Evolutionary conservation across 1,140 invertebrate species (phyloP).

Genomic region (Bombus confusus): DNA sequence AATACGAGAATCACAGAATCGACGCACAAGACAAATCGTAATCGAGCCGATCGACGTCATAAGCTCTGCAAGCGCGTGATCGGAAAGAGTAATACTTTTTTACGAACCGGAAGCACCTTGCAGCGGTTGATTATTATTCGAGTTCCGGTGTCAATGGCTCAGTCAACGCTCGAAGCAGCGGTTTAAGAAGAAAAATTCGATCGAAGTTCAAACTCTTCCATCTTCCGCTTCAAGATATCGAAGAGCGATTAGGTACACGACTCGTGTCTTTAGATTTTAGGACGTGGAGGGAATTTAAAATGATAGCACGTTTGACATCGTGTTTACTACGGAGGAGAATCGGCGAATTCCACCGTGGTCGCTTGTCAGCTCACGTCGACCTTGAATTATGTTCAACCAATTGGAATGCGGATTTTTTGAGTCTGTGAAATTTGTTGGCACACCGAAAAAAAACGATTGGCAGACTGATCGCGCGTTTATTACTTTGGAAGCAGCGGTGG

Average conservation of each 20-base stretch:
- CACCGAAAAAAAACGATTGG: neutral
- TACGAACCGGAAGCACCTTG: slow-evolving; percentile 48
- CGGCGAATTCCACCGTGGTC: neutral
- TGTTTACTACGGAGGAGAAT: slow-evolving; percentile 4
- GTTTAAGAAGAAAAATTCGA: neutral
- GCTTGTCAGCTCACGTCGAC: neutral
- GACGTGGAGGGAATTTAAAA: slow-evolving; percentile 9
- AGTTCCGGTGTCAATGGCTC: slow-evolving; percentile 51
- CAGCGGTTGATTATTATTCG: slow-evolving; percentile 29
- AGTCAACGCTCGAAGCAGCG: neutral
- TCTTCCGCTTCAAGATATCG: neutral
- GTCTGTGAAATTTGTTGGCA: neutral
- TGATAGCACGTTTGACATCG: neutral
- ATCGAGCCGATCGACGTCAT: slow-evolving; percentile 17
- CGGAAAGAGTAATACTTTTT: slow-evolving; percentile 34
- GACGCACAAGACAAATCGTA: neutral
- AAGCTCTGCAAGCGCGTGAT: slow-evolving; percentile 25
- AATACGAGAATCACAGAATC: neutral
- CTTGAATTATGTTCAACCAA: slow-evolving; percentile 18
- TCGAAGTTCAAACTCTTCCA: neutral
- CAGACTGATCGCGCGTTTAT: neutral
- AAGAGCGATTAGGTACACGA: slow-evolving; percentile 2
- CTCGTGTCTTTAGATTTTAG: neutral
- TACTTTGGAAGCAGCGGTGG: too few relatives aligned
- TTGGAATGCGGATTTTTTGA: slow-evolving; percentile 26